A percentile compares a stretch with the other conserved stretches of the same genome.
Conservation (phyloP, 2,888 invertebrate genomes). For the Tipula lateralis region DNA sequence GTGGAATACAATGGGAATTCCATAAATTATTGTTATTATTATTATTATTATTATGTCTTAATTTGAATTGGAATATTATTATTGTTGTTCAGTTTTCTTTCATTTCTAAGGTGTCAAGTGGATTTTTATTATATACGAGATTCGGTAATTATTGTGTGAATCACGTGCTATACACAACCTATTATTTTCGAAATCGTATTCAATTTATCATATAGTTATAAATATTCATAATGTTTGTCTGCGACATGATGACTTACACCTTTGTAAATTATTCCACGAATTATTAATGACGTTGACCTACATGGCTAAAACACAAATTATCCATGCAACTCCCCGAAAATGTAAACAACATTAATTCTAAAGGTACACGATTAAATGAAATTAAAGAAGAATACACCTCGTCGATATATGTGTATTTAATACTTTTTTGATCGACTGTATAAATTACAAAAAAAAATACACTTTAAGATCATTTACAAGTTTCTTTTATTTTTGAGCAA, state of each 20-base stretch:
- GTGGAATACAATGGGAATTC: constrained; percentile 6
- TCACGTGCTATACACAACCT: not conserved
- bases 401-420: not conserved
- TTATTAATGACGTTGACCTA: not conserved
- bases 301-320: not conserved
- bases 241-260: not conserved
- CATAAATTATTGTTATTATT: constrained; percentile 12
- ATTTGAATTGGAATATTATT: not conserved
- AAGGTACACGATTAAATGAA: no score
- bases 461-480: not conserved
- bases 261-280: not conserved
- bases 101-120: constrained; percentile 7
- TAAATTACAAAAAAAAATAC: not conserved
- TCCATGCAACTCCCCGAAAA: not conserved
- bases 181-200: not conserved
- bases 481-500: not conserved
- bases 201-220: not conserved
- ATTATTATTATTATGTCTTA: not conserved
- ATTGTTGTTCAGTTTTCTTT: not conserved
- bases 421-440: not conserved
- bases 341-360: not conserved
- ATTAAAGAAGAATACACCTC: not conserved
- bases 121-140: not conserved
- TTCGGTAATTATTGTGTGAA: not conserved
- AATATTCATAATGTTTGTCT: not conserved